Evolutionary conservation across 30 jellyfish, hydroid and myxozoan genomes (phyloP).

Genomic region (Rhopilema esculentum): DNA sequence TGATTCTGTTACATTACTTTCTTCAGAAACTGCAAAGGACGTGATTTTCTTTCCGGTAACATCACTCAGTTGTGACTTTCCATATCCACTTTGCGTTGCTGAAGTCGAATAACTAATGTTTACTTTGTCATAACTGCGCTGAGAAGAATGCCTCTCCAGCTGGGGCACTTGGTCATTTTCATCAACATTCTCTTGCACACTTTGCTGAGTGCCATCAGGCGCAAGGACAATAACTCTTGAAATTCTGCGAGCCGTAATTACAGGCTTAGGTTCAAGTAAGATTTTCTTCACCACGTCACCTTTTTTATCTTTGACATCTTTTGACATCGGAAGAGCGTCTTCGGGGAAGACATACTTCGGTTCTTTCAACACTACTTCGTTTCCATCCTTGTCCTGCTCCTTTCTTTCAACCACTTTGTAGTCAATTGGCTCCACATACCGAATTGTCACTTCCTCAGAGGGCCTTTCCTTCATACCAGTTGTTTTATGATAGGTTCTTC

Average conservation of each 20-base stretch:
- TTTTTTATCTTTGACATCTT: slow-evolving; percentile 61
- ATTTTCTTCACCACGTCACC: slow-evolving; percentile 68
- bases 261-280: slow-evolving; percentile 72
- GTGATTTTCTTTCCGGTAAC: neutral
- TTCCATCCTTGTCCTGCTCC: slow-evolving; percentile 51
- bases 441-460: slow-evolving; percentile 30
- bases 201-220: slow-evolving; percentile 72
- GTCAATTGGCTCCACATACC: slow-evolving; percentile 69
- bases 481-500: slow-evolving; percentile 3
- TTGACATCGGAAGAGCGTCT: slow-evolving; percentile 66
- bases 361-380: slow-evolving; percentile 52
- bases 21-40: neutral
- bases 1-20: neutral
- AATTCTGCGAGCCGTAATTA: slow-evolving; percentile 66
- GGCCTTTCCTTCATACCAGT: slow-evolving; percentile 55
- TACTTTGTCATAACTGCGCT: neutral
- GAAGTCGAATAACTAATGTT: neutral
- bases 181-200: slow-evolving; percentile 81
- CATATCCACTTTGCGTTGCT: too few species aligned
- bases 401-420: slow-evolving; percentile 36
- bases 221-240: slow-evolving; percentile 64
- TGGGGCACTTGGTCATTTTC: slow-evolving; percentile 41
- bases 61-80: neutral
- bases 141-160: slow-evolving; percentile 12
- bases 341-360: slow-evolving; percentile 76